Percentiles rank a stretch among this genome's conserved stretches.
These are phyloP conservation scores for Metridium senile DNA, from an alignment of 92 coral and sea anemone species.

Conservation along the genomic window DNA sequence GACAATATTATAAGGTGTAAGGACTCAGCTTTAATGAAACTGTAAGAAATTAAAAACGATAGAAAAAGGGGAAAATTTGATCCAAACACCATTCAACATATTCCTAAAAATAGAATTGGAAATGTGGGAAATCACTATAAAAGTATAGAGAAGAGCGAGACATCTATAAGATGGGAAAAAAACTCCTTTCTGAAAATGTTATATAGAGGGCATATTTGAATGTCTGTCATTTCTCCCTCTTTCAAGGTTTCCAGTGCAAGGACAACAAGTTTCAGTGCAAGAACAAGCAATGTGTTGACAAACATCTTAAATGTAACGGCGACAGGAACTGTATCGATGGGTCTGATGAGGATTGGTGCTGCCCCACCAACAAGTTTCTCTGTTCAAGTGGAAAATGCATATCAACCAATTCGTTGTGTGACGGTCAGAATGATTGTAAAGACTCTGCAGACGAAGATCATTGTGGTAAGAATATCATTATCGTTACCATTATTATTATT, in stretches of 20 bases:
- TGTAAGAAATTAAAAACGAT: too few relatives aligned
- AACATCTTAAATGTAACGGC: conserved; percentile 53
- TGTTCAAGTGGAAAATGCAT: conserved; percentile 61
- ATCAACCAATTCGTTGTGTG: conserved; percentile 36
- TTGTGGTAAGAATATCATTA: conserved; percentile 44
- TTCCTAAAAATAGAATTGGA: too few relatives aligned
- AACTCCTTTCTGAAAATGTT: not conserved
- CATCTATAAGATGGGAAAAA: not conserved
- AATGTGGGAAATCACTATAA: too few relatives aligned
- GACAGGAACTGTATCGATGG: conserved; percentile 59
- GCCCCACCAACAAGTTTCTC: conserved; percentile 47
- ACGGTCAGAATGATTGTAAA: conserved; percentile 38
- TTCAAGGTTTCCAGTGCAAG: conserved; percentile 43
- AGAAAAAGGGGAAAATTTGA: too few relatives aligned
- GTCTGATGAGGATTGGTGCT: conserved; percentile 66
- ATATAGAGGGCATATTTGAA: not conserved
- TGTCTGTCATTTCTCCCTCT: not conserved
- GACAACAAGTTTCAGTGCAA: conserved; percentile 51
- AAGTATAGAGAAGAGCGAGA: too few relatives aligned
- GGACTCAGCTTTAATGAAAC: too few relatives aligned
- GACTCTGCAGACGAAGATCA: conserved; percentile 41
- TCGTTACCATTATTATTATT: not conserved
- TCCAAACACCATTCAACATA: too few relatives aligned
- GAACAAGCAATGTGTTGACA: conserved; percentile 54
- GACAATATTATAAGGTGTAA: too few relatives aligned